Conservation (phyloP, 2,888 invertebrate species). For the Choristoneura rosaceana region DNA sequence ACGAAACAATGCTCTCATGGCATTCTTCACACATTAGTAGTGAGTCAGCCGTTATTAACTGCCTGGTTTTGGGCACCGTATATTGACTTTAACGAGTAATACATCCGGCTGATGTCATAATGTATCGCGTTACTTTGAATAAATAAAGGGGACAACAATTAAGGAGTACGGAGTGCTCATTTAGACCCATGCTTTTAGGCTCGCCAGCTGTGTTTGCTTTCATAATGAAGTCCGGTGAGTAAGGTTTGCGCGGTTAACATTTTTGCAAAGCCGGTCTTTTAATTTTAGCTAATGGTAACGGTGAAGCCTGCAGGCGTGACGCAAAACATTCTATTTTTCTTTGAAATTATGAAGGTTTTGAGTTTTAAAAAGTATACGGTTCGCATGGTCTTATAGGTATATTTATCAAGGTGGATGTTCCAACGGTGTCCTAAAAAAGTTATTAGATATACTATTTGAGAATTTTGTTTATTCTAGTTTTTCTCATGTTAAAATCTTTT, state of each 20-base stretch:
- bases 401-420: no score
- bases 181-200: slow-evolving; percentile 33
- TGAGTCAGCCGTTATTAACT: slow-evolving; percentile 78
- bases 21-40: slow-evolving; percentile 51
- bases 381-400: no score
- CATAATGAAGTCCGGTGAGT: slow-evolving; percentile 24
- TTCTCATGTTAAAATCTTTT: background rate
- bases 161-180: slow-evolving; percentile 66
- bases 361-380: background rate
- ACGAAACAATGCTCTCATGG: slow-evolving; percentile 33
- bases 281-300: slow-evolving; percentile 4
- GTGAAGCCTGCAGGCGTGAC: background rate
- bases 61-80: slow-evolving; percentile 69
- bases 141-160: slow-evolving; percentile 80
- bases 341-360: background rate
- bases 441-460: background rate
- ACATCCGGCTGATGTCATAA: slow-evolving; percentile 77
- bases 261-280: slow-evolving; percentile 9
- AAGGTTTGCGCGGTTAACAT: background rate
- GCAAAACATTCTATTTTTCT: background rate
- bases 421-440: no score
- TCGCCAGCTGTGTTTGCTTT: slow-evolving; percentile 35
- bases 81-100: slow-evolving; percentile 81
- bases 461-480: background rate
- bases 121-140: slow-evolving; percentile 77